Evolutionary conservation across 2,888 invertebrate species (phyloP), one percentile per base, ranked within the genome.

Genomic region (Ischnus inquisitorius): DNA sequence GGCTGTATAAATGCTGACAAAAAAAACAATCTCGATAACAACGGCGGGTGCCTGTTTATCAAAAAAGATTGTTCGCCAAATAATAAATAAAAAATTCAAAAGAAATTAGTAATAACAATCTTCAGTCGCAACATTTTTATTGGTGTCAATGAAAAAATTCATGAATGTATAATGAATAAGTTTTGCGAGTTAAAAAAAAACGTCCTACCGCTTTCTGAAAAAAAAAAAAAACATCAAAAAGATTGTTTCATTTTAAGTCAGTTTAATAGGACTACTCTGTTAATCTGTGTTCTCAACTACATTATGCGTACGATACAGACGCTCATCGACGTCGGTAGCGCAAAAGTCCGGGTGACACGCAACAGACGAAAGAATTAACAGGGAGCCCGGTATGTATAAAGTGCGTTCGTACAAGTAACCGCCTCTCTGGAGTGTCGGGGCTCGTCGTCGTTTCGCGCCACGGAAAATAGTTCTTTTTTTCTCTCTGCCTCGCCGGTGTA

Each of bases 381-480:
- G 22, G 64, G 43, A 64, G 75, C 39, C 4, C 39, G 19, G 54
- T 28, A 34, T 8, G 4, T 41, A 64, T 51, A 51, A 71, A 69
- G 62, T 62, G 78, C 69, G 78, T 57, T 16, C 22, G 62, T n/a
- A 46, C 71, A 54, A 22, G 28, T 4, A 5, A 68, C 34, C 74
- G 74, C 68, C 79, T 75, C 62, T 67, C 54, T 51, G 22, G 48
- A 39, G 39, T 46, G 19, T 16, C 28, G 54, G 46, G 28, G 51
- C 51, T 25, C 19, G 22, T 43, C 60, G 77, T 82, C 68, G 77
- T 82, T 62, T 54, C 74, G 68, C 74, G 68, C 14, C 43, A 57
- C 46, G 67, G 76, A 64, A 82, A 84, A 79, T 54, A 65, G 71
- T 74, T 68, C 77, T 78, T 76, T 83, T 64, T 67, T 77, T 34